Base-by-base conservation (phyloP, 2,797 vertebrate genomes). In the Pagetopsis macropterus region DNA sequence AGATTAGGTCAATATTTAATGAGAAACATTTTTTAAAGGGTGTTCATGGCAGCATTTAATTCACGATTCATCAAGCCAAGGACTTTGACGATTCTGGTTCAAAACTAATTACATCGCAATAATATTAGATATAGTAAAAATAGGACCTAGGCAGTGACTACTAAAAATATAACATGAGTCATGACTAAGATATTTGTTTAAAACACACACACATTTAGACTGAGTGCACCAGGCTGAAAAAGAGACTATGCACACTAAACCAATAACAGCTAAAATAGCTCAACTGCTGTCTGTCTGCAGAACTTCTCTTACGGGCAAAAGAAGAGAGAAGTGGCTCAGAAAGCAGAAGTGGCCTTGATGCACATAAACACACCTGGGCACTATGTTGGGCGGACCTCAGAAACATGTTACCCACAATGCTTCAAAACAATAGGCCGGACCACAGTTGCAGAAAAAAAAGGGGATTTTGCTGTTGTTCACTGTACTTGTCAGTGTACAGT, bases 301-400 rank as follows among this genome's bases (percentile, higher is more conserved):
- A 81, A 91, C 89, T 90, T 90, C 88, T 91, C 81, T 79, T 90
- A 85, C 58, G 60, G 65, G 79, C 79, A 93, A 71, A 63, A 76
- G 74, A 91, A 93, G 86, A 88, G 87, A 92, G 94, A 94, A 94
- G 93, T 94, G 46, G 60, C 55, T 45, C 45, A 68, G 84, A 95
- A 94, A 93, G 91, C 88, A 94, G 93, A 95, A 94, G 92, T 82
- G 58, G 76, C 27, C 51, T 72, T 4, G 37, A 70, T 81, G 67
- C 55, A 75, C 43, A 31, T 33, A 67, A 87, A 75, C 68, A 85
- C 91, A 92, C 88, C 88, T 91, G 91, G 73, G 43, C 11, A 41
- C 41, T 55, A 44, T 60, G 68, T 65, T 70, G 40, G 2, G 46
- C 37, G 14, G 51, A 49, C 54, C 10, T 37, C 58, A 1, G n/a